These are phyloP conservation scores for Leucophenga maculata DNA, from an alignment of 2,888 invertebrate genomes.

Conservation along the genomic window DNA sequence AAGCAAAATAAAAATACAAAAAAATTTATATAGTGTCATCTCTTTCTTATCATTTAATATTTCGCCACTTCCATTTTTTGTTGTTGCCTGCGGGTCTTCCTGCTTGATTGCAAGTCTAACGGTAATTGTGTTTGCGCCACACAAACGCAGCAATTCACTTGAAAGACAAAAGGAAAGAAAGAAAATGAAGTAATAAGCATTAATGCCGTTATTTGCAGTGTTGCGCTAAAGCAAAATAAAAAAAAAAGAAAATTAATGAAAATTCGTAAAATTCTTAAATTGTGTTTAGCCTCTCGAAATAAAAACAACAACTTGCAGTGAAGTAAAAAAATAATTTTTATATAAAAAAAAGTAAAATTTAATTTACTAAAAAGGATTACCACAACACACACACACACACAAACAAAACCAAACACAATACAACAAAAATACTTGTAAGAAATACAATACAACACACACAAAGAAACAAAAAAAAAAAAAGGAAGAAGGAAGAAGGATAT, in stretches of 20 bases:
- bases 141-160: no score
- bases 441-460: constrained; percentile 31
- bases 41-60: no score
- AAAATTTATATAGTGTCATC: no score
- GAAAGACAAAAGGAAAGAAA: neutral
- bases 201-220: neutral
- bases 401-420: neutral
- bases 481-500: constrained; percentile 13
- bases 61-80: no score
- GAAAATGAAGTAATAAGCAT: neutral
- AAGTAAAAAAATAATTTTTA: neutral
- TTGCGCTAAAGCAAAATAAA: constrained; percentile 1
- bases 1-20: no score
- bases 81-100: no score
- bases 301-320: constrained; percentile 13
- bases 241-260: neutral
- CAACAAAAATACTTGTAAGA: neutral
- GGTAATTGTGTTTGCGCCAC: no score
- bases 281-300: neutral
- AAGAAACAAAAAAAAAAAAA: constrained; percentile 23
- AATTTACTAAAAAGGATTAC: constrained; percentile 21
- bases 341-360: neutral
- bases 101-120: no score
- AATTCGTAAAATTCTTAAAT: neutral
- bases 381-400: constrained; percentile 13